Base-by-base conservation (phyloP, 2,888 invertebrate genomes). In the Hydriomena furcata region DNA sequence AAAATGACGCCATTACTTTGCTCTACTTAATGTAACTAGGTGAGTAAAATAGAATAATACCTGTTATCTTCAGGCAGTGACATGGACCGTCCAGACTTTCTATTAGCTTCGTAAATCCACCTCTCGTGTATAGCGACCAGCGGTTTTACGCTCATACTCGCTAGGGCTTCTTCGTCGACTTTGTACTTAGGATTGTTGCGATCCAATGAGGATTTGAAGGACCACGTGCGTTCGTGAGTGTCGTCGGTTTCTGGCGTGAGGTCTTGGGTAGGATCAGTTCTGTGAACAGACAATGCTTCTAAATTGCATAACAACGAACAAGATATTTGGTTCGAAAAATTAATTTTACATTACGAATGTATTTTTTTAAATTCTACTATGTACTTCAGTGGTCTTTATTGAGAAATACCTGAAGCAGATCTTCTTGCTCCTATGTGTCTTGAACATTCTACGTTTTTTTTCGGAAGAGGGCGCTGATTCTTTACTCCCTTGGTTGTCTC, bases 21-120 rank as follows among this genome's bases (percentile, higher is more conserved):
- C 17, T 17, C 4, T 2, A 17, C 2, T 4, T 17, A 4, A 17
- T 17, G 2, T 17, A 4, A 17, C 17, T n/a, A n/a, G n/a, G n/a
- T n/a, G n/a, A n/a, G n/a, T n/a, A n/a, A n/a, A n/a, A 17, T 17
- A 4, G 4, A 3, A 4, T 7, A 3, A 53, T 37, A 88, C 89
- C 83, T 82, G 48, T 77, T 77, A 55, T 84, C 78, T 44, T 90
- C 88, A 11, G 88, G 89, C 52, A 90, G 58, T 1, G 88, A 87
- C 75, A 82, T 68, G 0, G 88, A 84, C 23, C 90, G 72, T 1
- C 67, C 73, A 0, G 79, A 76, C 58, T 86, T 88, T 57, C 76
- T 76, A 24, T 82, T 87, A 0, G 89, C 88, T 61, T 91, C 91
- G 51, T 83, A 79, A 40, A 91, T 91, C 91, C 90, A 90, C 30